phyloP scores from a whole-genome alignment of 2,888 invertebrate species.

The Drosophila mulleri region DNA sequence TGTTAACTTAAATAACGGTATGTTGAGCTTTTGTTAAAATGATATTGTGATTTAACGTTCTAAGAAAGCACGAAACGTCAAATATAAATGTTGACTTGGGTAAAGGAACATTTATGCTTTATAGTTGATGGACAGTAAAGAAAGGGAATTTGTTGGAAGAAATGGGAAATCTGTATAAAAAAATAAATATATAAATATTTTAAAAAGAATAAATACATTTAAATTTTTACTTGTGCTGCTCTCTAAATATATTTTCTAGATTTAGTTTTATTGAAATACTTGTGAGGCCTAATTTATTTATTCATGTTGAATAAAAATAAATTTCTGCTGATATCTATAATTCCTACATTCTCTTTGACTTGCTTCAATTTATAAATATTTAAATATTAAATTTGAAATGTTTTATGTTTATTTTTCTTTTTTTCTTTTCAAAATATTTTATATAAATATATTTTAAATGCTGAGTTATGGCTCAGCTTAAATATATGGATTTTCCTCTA shows the following conservation, averaged over 20 bases:
- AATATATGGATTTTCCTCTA: background rate
- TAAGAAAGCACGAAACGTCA: background rate
- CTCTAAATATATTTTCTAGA: background rate
- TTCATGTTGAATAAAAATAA: background rate
- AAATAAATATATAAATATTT: no score
- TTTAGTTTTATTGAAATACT: no score
- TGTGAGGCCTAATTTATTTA: background rate
- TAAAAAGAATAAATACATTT: no score
- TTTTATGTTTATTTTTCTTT: no score
- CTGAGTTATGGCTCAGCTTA: background rate
- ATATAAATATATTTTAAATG: no score
- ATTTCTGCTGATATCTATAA: background rate
- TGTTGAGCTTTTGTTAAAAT: constrained; percentile 16
- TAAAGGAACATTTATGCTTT: background rate
- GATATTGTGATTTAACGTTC: constrained; percentile 8
- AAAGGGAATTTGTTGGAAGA: no score
- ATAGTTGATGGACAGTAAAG: background rate
- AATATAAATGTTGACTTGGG: background rate
- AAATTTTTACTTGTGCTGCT: background rate
- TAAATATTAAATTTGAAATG: background rate
- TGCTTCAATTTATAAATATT: background rate
- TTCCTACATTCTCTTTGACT: background rate
- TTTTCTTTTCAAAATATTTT: background rate
- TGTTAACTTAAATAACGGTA: constrained; percentile 25
- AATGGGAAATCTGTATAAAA: no score